Conservation (phyloP, 2,888 invertebrate genomes). For the Pristionchus arcanus region DNA sequence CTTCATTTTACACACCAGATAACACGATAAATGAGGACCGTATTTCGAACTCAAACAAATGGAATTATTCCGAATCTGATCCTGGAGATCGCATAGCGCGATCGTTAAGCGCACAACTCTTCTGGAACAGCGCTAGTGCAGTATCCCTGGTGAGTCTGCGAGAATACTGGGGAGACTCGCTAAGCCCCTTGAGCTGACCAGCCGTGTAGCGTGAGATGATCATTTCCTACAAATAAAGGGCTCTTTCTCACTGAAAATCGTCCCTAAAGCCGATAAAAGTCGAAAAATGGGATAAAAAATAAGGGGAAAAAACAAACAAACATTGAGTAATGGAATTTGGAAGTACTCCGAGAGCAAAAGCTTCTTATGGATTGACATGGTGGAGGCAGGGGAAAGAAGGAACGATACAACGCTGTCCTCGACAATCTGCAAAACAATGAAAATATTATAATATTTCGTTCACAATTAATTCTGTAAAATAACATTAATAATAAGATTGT, state of each 20-base stretch:
- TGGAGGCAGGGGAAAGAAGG: background rate
- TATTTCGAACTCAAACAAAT: background rate
- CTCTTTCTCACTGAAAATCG: too few species aligned
- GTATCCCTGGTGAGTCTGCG: background rate
- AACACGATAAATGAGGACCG: too few species aligned
- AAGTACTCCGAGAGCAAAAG: background rate
- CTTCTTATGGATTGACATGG: background rate
- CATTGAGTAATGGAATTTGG: background rate
- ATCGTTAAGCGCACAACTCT: background rate
- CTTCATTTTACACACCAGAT: too few species aligned
- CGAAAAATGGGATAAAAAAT: too few species aligned
- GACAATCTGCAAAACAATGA: background rate
- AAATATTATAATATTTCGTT: too few species aligned
- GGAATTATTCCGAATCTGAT: background rate
- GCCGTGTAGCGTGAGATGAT: background rate
- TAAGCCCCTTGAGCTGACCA: background rate
- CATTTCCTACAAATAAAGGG: background rate
- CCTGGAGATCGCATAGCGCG: too few species aligned
- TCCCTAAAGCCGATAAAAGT: background rate
- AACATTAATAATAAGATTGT: too few species aligned
- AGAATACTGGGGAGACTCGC: background rate
- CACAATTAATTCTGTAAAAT: too few species aligned
- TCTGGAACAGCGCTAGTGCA: background rate
- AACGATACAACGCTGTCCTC: background rate
- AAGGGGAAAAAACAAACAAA: too few species aligned